A percentile compares a stretch with the other conserved stretches of the same genome.
phyloP scores from a whole-genome alignment of 2,888 invertebrate genomes.

The Seira musarum region DNA sequence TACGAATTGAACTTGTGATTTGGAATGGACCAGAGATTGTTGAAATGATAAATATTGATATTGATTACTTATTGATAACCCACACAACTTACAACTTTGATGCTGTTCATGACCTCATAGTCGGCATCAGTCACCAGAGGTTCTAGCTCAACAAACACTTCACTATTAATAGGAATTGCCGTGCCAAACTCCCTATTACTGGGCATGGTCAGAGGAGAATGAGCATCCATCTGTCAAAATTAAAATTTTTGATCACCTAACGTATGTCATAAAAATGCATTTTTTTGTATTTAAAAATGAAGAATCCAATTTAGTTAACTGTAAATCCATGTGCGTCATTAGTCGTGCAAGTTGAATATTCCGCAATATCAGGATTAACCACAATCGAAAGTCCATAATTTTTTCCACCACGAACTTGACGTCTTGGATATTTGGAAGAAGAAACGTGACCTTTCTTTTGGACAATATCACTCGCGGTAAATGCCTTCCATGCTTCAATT shows the following conservation, averaged over 20 bases:
- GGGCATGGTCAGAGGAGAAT: slow-evolving; percentile 40
- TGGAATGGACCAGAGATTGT: not conserved
- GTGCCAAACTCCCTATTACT: slow-evolving; percentile 23
- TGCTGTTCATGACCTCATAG: not conserved
- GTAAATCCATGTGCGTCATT: slow-evolving; percentile 25
- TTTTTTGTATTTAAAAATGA: too few species aligned
- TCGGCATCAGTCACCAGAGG: slow-evolving; percentile 13
- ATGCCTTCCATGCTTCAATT: not conserved
- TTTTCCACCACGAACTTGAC: slow-evolving; percentile 15
- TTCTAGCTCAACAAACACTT: slow-evolving; percentile 42
- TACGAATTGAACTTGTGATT: not conserved
- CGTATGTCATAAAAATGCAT: too few species aligned
- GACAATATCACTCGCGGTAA: not conserved
- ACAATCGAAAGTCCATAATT: slow-evolving; percentile 19
- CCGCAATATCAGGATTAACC: slow-evolving; percentile 3
- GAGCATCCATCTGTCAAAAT: slow-evolving; percentile 18
- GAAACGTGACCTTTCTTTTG: not conserved
- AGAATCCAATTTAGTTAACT: not conserved
- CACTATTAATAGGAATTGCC: slow-evolving; percentile 30
- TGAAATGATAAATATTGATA: too few species aligned
- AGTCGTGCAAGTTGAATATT: slow-evolving; percentile 27
- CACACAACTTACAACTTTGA: not conserved
- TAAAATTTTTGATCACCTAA: too few species aligned
- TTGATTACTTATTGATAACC: too few species aligned
- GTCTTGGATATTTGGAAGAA: not conserved